Conservation (phyloP, 1,140 invertebrate species). For the Neoseiulus cucumeris region DNA sequence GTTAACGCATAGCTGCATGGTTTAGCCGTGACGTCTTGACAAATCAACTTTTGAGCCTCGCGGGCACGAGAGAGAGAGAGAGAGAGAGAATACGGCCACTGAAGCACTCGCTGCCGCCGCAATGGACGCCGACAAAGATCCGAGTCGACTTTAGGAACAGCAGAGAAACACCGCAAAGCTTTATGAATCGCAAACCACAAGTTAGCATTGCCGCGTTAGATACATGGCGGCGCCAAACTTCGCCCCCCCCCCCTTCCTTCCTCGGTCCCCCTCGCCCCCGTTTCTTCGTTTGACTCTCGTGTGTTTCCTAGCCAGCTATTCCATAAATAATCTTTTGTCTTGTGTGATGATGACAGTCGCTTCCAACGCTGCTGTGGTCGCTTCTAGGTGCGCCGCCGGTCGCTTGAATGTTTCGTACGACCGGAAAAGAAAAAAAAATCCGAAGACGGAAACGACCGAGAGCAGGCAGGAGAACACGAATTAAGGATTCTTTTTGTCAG, state of each 20-base stretch:
- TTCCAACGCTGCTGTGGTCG: background rate
- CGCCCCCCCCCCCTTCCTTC: too few relatives aligned
- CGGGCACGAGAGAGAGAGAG: background rate
- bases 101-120: background rate
- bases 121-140: background rate
- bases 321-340: slow-evolving; percentile 10
- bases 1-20: too few relatives aligned
- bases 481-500: slow-evolving; percentile 8
- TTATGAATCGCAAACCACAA: slow-evolving; percentile 4
- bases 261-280: too few relatives aligned
- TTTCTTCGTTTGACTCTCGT: too few relatives aligned
- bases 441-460: background rate
- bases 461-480: background rate
- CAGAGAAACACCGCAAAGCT: background rate
- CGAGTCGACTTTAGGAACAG: background rate
- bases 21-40: background rate
- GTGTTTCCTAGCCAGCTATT: background rate
- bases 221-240: background rate
- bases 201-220: background rate
- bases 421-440: background rate
- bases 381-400: background rate
- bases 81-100: background rate
- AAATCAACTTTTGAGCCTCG: slow-evolving; percentile 10
- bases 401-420: background rate
- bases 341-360: background rate